Conservation (phyloP, 2,888 invertebrate genomes). For the Gisinianus flammeolus region DNA sequence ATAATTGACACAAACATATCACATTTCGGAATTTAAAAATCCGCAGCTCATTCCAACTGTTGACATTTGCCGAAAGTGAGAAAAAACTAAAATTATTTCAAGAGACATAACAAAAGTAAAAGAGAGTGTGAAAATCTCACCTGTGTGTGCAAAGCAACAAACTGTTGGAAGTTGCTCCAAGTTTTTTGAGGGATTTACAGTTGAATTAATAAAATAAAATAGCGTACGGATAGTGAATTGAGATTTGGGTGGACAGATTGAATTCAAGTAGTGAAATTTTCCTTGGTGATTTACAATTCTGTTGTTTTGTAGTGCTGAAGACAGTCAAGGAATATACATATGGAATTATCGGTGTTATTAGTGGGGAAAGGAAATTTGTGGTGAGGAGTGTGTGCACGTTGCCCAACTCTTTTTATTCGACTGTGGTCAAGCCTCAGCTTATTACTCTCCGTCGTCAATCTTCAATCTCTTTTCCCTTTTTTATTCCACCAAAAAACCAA, state of each 20-base stretch:
- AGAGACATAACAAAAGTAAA: no score
- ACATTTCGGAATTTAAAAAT: not conserved
- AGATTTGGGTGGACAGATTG: no score
- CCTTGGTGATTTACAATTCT: not conserved
- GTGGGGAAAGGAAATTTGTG: conserved; percentile 23
- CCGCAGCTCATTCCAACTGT: no score
- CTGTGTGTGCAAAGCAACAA: not conserved
- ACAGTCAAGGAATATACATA: no score
- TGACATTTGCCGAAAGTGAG: no score
- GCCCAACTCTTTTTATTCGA: conserved; percentile 23
- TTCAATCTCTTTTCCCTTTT: no score
- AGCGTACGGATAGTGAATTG: no score
- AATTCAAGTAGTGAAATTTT: not conserved
- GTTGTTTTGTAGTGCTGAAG: not conserved
- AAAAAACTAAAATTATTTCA: no score
- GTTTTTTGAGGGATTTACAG: no score
- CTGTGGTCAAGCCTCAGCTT: conserved; percentile 23
- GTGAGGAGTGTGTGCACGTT: conserved; percentile 9
- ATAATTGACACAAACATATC: not conserved
- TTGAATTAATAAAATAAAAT: no score
- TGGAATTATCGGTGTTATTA: conserved; percentile 3
- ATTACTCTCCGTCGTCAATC: not conserved
- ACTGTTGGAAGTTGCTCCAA: not conserved
- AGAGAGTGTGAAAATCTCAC: no score
- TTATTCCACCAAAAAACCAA: conserved; percentile 10